These are phyloP conservation scores for Trachymyrmex cornetzi DNA, from an alignment of 1,140 invertebrate genomes.

Conservation along the genomic window DNA sequence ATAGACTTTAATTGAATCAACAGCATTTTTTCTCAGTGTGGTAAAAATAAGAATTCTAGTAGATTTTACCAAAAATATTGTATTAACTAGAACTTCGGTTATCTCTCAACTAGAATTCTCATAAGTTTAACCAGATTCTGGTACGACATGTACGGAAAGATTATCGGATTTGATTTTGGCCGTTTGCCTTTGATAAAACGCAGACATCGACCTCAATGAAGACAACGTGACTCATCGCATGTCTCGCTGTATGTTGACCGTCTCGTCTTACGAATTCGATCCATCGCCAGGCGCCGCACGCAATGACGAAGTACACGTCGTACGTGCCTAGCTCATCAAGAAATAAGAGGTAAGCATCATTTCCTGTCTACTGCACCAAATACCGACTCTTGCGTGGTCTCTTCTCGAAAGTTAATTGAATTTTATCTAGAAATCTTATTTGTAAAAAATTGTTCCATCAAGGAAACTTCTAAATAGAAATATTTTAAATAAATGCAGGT, in stretches of 20 bases:
- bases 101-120: no score
- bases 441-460: not conserved
- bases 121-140: no score
- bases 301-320: conserved; percentile 5
- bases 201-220: conserved; percentile 61
- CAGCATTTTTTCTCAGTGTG: no score
- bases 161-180: conserved; percentile 14
- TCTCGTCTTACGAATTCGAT: conserved; percentile 70
- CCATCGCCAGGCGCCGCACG: conserved; percentile 39
- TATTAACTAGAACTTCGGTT: no score
- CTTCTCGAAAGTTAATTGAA: not conserved
- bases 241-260: conserved; percentile 46
- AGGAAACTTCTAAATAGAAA: not conserved
- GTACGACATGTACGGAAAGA: not conserved
- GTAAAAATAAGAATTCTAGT: no score
- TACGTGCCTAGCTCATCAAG: conserved; percentile 43
- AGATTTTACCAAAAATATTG: no score
- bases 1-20: no score
- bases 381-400: not conserved
- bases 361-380: not conserved
- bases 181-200: conserved; percentile 53
- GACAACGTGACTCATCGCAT: conserved; percentile 67
- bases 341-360: conserved; percentile 5
- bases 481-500: not conserved
- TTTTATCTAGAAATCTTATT: not conserved